Percentiles rank a stretch among this genome's conserved stretches.
Evolutionary conservation across 2,888 invertebrate species (phyloP).

Genomic region (Xestia c-nigrum): DNA sequence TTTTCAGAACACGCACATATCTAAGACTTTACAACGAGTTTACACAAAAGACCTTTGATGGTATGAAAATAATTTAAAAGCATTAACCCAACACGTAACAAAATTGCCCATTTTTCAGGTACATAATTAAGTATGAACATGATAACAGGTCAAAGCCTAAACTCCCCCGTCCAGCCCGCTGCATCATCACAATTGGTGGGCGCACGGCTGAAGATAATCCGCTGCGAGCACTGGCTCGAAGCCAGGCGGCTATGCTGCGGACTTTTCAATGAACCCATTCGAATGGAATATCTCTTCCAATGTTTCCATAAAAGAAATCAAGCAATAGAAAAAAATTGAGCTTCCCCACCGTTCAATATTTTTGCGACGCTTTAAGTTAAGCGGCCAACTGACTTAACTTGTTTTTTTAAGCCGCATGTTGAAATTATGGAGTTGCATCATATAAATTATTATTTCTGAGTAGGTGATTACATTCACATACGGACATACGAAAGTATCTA

Average conservation of each 20-base stretch:
- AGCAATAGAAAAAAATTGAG: constrained; percentile 83
- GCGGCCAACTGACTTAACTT: constrained; percentile 30
- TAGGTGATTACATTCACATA: background rate
- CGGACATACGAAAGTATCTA: background rate
- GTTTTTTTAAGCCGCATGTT: constrained; percentile 14
- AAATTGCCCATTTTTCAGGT: constrained; percentile 48
- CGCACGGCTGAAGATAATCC: constrained; percentile 86
- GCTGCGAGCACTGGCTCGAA: constrained; percentile 80
- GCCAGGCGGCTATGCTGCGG: constrained; percentile 89
- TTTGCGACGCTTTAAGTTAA: constrained; percentile 58
- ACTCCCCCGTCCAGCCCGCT: constrained; percentile 75
- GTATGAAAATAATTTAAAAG: background rate
- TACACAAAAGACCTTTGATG: background rate
- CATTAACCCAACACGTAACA: background rate
- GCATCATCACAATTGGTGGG: constrained; percentile 87
- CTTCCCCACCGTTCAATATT: constrained; percentile 73
- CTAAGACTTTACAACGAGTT: background rate
- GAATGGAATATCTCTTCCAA: constrained; percentile 88
- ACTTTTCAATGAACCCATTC: constrained; percentile 89
- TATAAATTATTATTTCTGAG: background rate
- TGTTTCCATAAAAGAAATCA: constrained; percentile 89
- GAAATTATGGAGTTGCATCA: background rate
- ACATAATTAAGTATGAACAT: constrained; percentile 76
- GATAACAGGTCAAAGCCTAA: constrained; percentile 80
- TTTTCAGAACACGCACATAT: too few species aligned